phyloP scores from a whole-genome alignment of 2,888 invertebrate species.

The Polymixis lichenea region DNA sequence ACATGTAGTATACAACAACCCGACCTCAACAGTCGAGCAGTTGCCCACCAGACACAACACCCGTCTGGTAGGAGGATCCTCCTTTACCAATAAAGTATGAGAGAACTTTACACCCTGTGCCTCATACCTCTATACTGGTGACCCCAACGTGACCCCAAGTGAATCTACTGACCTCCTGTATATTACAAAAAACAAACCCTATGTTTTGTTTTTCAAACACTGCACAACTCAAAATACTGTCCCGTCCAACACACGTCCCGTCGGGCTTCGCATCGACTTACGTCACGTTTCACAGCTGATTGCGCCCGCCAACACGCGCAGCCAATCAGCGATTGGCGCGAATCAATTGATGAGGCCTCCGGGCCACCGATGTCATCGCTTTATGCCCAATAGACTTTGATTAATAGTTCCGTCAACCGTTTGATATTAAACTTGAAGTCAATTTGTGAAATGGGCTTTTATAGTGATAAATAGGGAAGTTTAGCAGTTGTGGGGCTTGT shows the following conservation, averaged over 20 bases:
- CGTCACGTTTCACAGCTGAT: constrained; percentile 35
- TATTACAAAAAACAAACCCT: too few relatives aligned
- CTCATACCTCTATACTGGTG: too few relatives aligned
- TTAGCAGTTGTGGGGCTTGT: background rate
- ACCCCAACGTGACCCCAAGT: too few relatives aligned
- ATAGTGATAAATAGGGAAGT: background rate
- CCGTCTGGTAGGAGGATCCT: too few relatives aligned
- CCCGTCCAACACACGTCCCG: background rate
- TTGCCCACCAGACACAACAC: too few relatives aligned
- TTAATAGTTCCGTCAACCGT: constrained; percentile 22
- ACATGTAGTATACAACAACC: too few relatives aligned
- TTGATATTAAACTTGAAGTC: constrained; percentile 17
- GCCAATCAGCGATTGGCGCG: constrained; percentile 37
- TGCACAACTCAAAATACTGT: background rate
- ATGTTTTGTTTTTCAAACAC: background rate
- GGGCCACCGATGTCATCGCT: constrained; percentile 4
- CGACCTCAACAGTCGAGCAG: too few relatives aligned
- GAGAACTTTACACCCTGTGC: too few relatives aligned
- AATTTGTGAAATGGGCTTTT: background rate
- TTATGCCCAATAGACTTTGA: constrained; percentile 9
- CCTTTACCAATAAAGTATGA: too few relatives aligned
- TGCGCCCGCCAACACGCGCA: constrained; percentile 33
- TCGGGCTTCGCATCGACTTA: background rate
- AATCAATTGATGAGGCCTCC: constrained; percentile 24
- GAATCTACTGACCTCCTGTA: too few relatives aligned